Evolutionary conservation across 2,888 invertebrate species (phyloP).

Genomic region (Gymnoscelis rufifasciata): DNA sequence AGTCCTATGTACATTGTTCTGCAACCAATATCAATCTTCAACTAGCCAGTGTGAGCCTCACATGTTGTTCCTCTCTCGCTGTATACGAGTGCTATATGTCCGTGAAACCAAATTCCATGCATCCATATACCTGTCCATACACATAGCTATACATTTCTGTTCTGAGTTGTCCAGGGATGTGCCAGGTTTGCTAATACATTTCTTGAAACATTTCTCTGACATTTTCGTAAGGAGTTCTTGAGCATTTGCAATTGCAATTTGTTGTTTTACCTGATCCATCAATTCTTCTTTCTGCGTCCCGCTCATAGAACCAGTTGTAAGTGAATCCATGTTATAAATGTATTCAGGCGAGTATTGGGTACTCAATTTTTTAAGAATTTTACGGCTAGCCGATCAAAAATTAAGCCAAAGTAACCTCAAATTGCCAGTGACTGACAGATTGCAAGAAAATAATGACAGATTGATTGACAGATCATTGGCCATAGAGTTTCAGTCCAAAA

Average conservation of each 20-base stretch:
- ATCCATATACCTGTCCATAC: constrained; percentile 99
- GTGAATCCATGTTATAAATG: constrained; percentile 75
- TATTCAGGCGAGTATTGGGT: constrained; percentile 19
- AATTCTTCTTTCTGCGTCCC: constrained; percentile 89
- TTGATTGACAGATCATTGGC: not conserved
- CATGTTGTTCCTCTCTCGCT: constrained; percentile 85
- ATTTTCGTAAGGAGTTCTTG: constrained; percentile 97
- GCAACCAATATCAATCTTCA: constrained; percentile 36
- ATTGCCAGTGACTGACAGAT: constrained; percentile 20
- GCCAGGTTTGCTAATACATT: constrained; percentile 95
- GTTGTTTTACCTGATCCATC: constrained; percentile 96
- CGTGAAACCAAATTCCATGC: constrained; percentile 95
- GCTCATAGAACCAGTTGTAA: constrained; percentile 77
- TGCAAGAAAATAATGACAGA: not conserved
- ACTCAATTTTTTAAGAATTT: constrained; percentile 30
- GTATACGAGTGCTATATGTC: constrained; percentile 91
- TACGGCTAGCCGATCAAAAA: constrained; percentile 27
- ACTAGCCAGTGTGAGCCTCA: constrained; percentile 44
- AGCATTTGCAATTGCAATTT: constrained; percentile 95
- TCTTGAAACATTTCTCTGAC: constrained; percentile 98
- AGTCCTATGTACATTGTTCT: constrained; percentile 67
- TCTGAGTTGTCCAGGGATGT: constrained; percentile 92
- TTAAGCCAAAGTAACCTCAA: constrained; percentile 48
- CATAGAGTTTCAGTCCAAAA: too few species aligned
- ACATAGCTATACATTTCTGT: constrained; percentile 98